A percentile compares a stretch with the other conserved stretches of the same genome.
Conservation (phyloP, 2,888 invertebrate species). For the Drosophila paranaensis region DNA sequence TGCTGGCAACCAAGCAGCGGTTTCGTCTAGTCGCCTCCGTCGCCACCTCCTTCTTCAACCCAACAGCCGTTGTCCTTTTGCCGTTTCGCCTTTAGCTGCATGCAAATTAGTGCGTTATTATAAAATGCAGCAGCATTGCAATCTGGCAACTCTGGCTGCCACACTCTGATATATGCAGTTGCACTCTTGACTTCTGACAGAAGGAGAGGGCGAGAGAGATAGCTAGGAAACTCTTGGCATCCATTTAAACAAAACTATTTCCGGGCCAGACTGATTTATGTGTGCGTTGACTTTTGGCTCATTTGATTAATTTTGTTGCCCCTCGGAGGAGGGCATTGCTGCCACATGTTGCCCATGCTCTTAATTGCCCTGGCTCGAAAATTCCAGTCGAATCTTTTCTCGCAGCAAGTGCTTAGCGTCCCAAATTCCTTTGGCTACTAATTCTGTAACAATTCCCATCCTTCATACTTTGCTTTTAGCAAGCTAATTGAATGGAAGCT, state of each 20-base stretch:
- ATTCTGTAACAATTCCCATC: not conserved
- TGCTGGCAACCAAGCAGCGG: conserved; percentile 17
- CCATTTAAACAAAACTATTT: conserved; percentile 68
- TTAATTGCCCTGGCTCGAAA: conserved; percentile 21
- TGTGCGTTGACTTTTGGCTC: conserved; percentile 32
- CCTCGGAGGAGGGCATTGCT: not conserved
- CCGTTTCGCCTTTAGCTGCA: conserved; percentile 37
- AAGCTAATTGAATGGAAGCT: conserved; percentile 16
- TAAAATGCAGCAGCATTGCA: conserved; percentile 42
- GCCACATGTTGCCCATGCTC: conserved; percentile 28
- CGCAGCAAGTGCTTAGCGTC: conserved; percentile 11
- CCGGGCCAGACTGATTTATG: conserved; percentile 65
- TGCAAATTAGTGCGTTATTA: conserved; percentile 79
- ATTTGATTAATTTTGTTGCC: conserved; percentile 43
- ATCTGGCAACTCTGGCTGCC: conserved; percentile 46
- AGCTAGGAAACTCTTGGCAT: not conserved
- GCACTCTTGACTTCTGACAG: conserved; percentile 37
- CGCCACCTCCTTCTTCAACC: not conserved
- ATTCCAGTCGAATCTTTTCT: not conserved
- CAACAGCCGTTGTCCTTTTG: conserved; percentile 38
- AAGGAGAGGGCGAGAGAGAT: not conserved
- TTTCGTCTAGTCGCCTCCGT: not conserved
- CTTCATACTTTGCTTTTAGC: not conserved
- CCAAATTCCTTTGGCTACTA: not conserved
- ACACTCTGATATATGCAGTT: conserved; percentile 53